Evolutionary conservation across 2,888 invertebrate genomes (phyloP).

Genomic region (Fabriciana adippe): DNA sequence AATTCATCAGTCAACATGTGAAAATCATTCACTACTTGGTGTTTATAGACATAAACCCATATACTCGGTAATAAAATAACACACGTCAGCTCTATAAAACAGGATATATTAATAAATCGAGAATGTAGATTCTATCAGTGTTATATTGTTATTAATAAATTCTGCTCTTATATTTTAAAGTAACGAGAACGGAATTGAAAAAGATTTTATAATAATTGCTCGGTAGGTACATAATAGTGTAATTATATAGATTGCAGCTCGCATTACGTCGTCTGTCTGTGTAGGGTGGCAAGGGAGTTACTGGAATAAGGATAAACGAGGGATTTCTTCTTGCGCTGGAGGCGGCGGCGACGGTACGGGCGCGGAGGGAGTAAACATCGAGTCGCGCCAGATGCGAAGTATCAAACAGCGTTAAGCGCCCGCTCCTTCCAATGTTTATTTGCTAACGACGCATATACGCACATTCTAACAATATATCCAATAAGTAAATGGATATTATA

Average conservation of each 20-base stretch:
- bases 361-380: constrained; percentile 30
- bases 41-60: not conserved
- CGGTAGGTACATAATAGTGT: constrained; percentile 3
- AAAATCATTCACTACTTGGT: constrained; percentile 11
- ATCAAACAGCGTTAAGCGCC: constrained; percentile 36
- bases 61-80: not conserved
- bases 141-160: no score
- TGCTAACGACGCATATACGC: constrained; percentile 23
- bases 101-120: not conserved
- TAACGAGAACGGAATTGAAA: not conserved
- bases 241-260: constrained; percentile 16
- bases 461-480: constrained; percentile 21
- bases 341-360: not conserved
- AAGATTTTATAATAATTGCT: not conserved
- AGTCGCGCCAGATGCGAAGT: constrained; percentile 43
- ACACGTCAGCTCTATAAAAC: not conserved
- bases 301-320: constrained; percentile 5
- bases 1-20: constrained; percentile 11
- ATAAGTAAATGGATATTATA: constrained; percentile 20
- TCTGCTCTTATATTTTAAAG: no score
- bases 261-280: constrained; percentile 14
- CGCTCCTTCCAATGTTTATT: constrained; percentile 27
- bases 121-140: not conserved
- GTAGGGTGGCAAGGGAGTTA: constrained; percentile 12
- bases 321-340: constrained; percentile 11